Conservation (phyloP, 2,797 vertebrate species). For the Phrynocephalus guinanensis region DNA sequence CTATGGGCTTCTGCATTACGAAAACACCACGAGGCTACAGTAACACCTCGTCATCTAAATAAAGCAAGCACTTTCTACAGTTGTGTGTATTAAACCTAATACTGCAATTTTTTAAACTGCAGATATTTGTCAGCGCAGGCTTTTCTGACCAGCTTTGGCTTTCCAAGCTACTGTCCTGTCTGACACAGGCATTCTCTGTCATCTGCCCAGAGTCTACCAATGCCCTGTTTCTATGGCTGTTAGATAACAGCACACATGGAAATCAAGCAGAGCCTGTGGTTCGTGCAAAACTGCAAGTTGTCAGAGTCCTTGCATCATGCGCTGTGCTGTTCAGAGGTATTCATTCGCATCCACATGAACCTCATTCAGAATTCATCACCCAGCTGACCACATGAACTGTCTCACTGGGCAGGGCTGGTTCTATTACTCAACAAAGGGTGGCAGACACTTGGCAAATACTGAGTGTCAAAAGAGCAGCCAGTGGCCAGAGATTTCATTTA, state of each 20-base stretch:
- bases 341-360: neutral
- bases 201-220: neutral
- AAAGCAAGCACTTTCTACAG: neutral
- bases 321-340: neutral
- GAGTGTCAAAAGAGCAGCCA: neutral
- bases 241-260: neutral
- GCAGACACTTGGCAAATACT: neutral
- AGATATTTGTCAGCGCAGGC: neutral
- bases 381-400: neutral
- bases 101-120: neutral
- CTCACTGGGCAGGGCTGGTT: neutral
- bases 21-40: neutral
- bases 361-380: neutral
- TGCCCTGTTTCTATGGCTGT: neutral
- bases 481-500: neutral
- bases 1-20: neutral
- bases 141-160: neutral
- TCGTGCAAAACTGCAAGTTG: conserved; percentile 6
- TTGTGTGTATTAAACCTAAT: neutral
- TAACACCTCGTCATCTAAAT: neutral
- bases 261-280: neutral
- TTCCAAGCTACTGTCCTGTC: neutral
- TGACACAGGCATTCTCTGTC: neutral
- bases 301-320: neutral
- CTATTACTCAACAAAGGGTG: neutral